Conservation (phyloP, 2,888 invertebrate species). For the Coecobrya sp. region DNA sequence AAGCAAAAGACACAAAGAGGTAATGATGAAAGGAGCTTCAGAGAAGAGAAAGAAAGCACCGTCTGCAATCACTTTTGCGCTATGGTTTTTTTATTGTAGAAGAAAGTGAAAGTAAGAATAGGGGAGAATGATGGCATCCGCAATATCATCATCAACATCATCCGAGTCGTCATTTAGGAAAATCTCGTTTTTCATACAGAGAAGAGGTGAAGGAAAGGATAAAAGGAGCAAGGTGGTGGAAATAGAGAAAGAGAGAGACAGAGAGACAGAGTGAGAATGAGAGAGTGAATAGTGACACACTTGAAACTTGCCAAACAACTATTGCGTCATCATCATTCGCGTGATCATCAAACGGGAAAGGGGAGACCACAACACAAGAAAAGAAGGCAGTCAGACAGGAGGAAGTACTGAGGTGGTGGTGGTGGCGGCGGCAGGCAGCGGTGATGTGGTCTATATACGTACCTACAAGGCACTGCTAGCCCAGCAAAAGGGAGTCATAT, state of each 20-base stretch:
- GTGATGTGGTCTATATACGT: too few species aligned
- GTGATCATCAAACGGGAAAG: background rate
- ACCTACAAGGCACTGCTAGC: too few species aligned
- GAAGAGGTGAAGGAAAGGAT: background rate
- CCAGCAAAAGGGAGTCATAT: too few species aligned
- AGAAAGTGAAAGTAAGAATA: background rate
- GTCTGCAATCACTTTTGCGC: too few species aligned
- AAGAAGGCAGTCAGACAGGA: background rate
- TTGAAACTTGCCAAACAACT: slow-evolving; percentile 18
- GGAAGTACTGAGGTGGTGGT: background rate
- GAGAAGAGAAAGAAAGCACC: too few species aligned
- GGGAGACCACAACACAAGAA: background rate
- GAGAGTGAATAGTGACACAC: slow-evolving; percentile 18
- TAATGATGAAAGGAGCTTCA: too few species aligned
- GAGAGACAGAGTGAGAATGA: background rate
- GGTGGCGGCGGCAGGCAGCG: background rate
- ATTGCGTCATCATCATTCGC: slow-evolving; percentile 37
- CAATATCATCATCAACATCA: slow-evolving; percentile 41
- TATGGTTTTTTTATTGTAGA: background rate
- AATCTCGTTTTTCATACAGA: slow-evolving; percentile 24
- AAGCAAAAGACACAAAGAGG: too few species aligned
- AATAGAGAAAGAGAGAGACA: background rate
- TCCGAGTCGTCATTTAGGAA: background rate
- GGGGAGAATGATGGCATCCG: slow-evolving; percentile 18
- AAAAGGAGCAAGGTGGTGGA: background rate